phyloP scores from a whole-genome alignment of 2,113 vertebrate species.

The Clarias gariepinus region DNA sequence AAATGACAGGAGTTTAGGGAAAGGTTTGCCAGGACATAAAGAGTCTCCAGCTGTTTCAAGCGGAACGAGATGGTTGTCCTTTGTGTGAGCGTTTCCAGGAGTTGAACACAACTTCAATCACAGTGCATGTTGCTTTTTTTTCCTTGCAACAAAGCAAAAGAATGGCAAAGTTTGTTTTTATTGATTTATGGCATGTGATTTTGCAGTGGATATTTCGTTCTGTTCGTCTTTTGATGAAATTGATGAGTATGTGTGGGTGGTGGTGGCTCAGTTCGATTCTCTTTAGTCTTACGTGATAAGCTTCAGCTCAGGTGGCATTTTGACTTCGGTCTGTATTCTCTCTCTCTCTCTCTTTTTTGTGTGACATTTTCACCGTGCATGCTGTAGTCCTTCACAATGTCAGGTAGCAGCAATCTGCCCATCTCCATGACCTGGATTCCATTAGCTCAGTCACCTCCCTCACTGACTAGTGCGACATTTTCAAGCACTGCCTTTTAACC shows the following conservation, averaged over 20 bases:
- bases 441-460: conserved; percentile 20
- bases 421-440: conserved; percentile 38
- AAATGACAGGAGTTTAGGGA: conserved; percentile 30
- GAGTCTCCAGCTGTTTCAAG: conserved; percentile 38
- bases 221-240: neutral
- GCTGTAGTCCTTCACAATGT: conserved; percentile 27
- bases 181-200: conserved; percentile 7
- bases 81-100: conserved; percentile 23
- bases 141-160: conserved; percentile 9
- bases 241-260: too few species aligned
- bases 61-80: neutral
- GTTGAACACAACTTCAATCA: neutral
- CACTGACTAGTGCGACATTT: conserved; percentile 7
- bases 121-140: neutral
- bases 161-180: neutral
- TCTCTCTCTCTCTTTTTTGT: conserved; percentile 4
- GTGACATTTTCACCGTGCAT: conserved; percentile 28
- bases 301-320: conserved; percentile 28
- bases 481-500: neutral
- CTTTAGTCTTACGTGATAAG: conserved; percentile 18
- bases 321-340: neutral
- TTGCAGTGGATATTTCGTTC: neutral
- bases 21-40: conserved; percentile 34
- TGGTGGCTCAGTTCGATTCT: conserved; percentile 1
- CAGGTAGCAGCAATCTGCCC: conserved; percentile 37